These are phyloP conservation scores for Neogobius melanostomus DNA, from an alignment of 2,113 vertebrate species.

Conservation along the genomic window DNA sequence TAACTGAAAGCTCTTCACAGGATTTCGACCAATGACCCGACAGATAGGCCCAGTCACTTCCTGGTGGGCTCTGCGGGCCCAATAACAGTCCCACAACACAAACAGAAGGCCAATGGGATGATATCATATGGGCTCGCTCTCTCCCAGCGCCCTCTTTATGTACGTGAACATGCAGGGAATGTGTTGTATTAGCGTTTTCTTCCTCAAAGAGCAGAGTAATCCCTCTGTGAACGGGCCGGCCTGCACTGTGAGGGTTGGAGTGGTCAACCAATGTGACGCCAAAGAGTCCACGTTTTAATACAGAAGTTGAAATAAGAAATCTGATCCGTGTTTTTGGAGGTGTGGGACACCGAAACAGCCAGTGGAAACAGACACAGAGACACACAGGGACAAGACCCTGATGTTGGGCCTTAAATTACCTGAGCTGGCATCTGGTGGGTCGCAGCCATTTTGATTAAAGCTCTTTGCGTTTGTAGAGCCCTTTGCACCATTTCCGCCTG, in stretches of 20 bases:
- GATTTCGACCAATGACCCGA: slow-evolving; percentile 57
- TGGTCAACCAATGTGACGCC: slow-evolving; percentile 26
- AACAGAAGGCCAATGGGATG: slow-evolving; percentile 69
- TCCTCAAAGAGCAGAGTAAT: slow-evolving; percentile 70
- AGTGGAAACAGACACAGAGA: too few relatives aligned
- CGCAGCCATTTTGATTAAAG: slow-evolving; percentile 86
- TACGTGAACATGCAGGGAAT: slow-evolving; percentile 73
- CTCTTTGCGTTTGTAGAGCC: slow-evolving; percentile 87
- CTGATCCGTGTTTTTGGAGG: too few relatives aligned
- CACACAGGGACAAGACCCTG: too few relatives aligned
- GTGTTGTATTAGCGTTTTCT: slow-evolving; percentile 75
- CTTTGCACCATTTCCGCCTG: slow-evolving; percentile 92
- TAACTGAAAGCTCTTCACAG: slow-evolving; percentile 48
- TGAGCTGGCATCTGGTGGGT: slow-evolving; percentile 88
- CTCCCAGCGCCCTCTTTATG: slow-evolving; percentile 42
- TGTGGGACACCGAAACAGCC: too few relatives aligned
- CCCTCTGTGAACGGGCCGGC: slow-evolving; percentile 66
- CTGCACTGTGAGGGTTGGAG: slow-evolving; percentile 49
- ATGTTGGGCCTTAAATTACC: slow-evolving; percentile 64
- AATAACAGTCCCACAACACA: slow-evolving; percentile 45
- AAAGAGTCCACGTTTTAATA: slow-evolving; percentile 13
- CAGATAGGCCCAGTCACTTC: slow-evolving; percentile 66
- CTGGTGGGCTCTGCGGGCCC: slow-evolving; percentile 62
- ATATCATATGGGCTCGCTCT: slow-evolving; percentile 69
- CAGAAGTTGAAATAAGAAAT: background rate